Evolutionary conservation across 2,888 invertebrate genomes (phyloP), one percentile per base, ranked within the genome.

Genomic region (Carpatolechia fugitivella): DNA sequence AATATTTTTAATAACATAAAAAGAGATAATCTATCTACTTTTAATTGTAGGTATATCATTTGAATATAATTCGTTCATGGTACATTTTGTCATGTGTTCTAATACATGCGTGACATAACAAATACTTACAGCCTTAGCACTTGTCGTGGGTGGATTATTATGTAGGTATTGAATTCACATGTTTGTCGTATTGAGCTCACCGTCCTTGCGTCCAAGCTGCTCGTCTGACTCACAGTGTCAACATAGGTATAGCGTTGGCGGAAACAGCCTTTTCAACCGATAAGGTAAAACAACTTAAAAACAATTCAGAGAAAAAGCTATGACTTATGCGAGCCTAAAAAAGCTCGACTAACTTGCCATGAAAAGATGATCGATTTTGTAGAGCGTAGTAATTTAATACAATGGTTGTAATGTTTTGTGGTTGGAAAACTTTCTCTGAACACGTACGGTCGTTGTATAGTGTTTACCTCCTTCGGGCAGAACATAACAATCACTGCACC

Each of bases 141-240:
- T 60, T 72, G 64, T 78, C 73, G 80, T 82, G 75, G 75, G 76
- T 76, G 79, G 72, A 73, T 74, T 76, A 75, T 62, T 69, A 72
- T 69, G 64, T 6, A 33, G 11, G 24, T 74, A 80, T 80, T 78
- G 71, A 77, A 77, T 80, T 76, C 71, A 76, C 70, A 76, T 83
- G 74, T 76, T 78, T 78, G 68, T 69, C 70, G 64, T 70, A 70
- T 70, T 76, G 82, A 78, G 74, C 78, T 83, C 81, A 80, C 74
- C 74, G 85, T 85, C 88, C 88, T 89, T 89, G 89, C 74, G 78
- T 78, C 72, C 65, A 14, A 40, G 29, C 72, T 71, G 67, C 70
- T 64, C 73, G 70, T 73, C 80, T 89, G 89, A 89, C 84, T 88
- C 89, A 88, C 76, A 80, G 67, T 78, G 78, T 81, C 83, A 85